Evolutionary conservation across 2,888 invertebrate species (phyloP).

Genomic region (Alentia gelatinosa): DNA sequence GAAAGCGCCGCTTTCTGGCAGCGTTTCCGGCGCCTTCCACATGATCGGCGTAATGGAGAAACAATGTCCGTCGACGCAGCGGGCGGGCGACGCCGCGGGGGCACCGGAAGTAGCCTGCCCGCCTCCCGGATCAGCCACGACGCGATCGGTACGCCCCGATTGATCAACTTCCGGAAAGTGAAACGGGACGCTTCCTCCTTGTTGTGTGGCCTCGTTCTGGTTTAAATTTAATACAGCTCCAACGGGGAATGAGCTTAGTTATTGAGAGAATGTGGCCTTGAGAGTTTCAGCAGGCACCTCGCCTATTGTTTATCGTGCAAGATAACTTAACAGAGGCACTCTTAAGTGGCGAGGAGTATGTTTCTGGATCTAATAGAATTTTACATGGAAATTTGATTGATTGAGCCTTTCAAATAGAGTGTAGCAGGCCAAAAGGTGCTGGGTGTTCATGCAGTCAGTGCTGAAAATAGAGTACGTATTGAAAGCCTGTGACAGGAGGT

Average conservation of each 20-base stretch:
- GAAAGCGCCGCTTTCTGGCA: conserved; percentile 3
- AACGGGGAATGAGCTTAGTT: neutral
- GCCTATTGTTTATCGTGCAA: too few species aligned
- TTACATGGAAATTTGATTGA: neutral
- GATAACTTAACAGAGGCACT: neutral
- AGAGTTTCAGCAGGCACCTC: neutral
- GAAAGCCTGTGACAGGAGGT: too few species aligned
- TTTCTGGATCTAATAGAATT: too few species aligned
- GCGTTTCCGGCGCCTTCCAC: neutral
- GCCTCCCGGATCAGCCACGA: neutral
- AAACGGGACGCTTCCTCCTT: neutral
- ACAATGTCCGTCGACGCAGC: neutral
- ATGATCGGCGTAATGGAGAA: conserved; percentile 1
- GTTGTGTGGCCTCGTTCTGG: neutral
- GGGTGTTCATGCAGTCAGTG: too few species aligned
- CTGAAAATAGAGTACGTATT: too few species aligned
- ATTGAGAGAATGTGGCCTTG: neutral
- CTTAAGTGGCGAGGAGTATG: too few species aligned
- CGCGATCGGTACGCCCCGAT: neutral
- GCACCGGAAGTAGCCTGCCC: conserved; percentile 10
- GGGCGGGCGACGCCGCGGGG: neutral
- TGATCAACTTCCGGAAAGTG: neutral
- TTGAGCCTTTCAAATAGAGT: neutral
- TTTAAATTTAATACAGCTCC: neutral
- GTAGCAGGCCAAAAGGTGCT: too few species aligned